phyloP scores from a whole-genome alignment of 2,113 vertebrate genomes.

The Paedocypris sp. region DNA sequence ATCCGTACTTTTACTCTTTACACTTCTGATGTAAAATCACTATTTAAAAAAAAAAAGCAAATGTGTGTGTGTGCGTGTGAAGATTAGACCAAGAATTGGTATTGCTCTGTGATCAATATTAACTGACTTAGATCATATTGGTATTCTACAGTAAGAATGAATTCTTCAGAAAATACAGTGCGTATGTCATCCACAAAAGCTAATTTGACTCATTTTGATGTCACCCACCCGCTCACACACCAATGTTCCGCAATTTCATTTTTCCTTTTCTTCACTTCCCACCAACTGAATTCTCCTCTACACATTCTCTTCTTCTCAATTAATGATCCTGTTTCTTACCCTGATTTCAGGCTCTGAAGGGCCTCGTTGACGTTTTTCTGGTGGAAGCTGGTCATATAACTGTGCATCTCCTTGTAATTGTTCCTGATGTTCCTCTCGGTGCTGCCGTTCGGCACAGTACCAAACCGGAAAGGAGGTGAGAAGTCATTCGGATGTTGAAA shows the following conservation, averaged over 20 bases:
- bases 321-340: too few species aligned
- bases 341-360: constrained; percentile 83
- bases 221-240: constrained; percentile 26
- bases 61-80: too few species aligned
- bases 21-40: too few species aligned
- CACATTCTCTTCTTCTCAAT: background rate
- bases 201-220: constrained; percentile 11
- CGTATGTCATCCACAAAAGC: too few species aligned
- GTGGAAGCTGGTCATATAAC: constrained; percentile 99
- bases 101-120: too few species aligned
- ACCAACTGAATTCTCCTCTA: background rate
- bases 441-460: constrained; percentile 96
- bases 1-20: too few species aligned
- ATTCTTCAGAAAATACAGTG: too few species aligned
- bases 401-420: constrained; percentile 97
- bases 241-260: background rate
- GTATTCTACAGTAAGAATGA: too few species aligned
- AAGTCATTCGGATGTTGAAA: constrained; percentile 98
- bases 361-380: constrained; percentile 94
- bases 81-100: too few species aligned
- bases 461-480: constrained; percentile 94
- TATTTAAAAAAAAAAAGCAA: too few species aligned
- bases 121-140: too few species aligned
- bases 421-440: constrained; percentile 98
- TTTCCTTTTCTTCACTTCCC: background rate